phyloP scores from a whole-genome alignment of 2,888 invertebrate genomes.

The Trypoxylon attenuatum region DNA sequence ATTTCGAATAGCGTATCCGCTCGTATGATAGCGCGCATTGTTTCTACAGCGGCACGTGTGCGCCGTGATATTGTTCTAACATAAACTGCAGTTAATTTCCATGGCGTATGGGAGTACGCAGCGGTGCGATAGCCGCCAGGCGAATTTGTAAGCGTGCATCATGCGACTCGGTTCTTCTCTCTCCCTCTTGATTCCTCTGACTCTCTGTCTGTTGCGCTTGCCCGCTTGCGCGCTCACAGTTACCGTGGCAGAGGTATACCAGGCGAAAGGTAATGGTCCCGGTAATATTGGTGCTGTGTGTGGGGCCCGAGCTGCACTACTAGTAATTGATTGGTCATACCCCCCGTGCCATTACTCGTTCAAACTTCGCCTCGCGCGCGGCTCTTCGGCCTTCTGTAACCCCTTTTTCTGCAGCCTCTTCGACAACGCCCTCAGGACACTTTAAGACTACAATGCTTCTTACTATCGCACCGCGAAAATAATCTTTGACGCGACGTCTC shows the following conservation, averaged over 20 bases:
- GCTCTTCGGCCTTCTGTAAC: constrained; percentile 60
- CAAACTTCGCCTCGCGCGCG: constrained; percentile 62
- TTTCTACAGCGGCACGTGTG: neutral
- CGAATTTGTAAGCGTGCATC: constrained; percentile 66
- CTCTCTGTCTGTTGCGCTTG: constrained; percentile 2
- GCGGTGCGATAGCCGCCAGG: constrained; percentile 42
- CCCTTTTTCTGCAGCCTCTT: constrained; percentile 48
- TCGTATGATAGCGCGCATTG: neutral
- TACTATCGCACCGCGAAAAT: no score
- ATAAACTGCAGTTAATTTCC: constrained; percentile 35
- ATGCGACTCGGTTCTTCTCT: constrained; percentile 42
- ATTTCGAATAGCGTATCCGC: neutral
- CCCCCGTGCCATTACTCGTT: constrained; percentile 70
- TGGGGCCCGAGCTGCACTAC: constrained; percentile 71
- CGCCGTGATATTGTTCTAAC: constrained; percentile 11
- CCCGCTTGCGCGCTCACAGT: neutral
- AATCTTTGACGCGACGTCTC: no score
- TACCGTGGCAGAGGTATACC: constrained; percentile 59
- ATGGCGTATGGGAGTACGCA: constrained; percentile 22
- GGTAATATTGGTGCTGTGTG: constrained; percentile 71
- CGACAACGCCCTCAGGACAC: constrained; percentile 17
- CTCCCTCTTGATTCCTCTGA: constrained; percentile 6
- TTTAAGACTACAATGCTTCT: no score
- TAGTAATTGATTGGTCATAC: constrained; percentile 75
- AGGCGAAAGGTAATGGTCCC: constrained; percentile 71